Conservation (phyloP, 2,888 invertebrate species). For the Chironomus tentans region DNA sequence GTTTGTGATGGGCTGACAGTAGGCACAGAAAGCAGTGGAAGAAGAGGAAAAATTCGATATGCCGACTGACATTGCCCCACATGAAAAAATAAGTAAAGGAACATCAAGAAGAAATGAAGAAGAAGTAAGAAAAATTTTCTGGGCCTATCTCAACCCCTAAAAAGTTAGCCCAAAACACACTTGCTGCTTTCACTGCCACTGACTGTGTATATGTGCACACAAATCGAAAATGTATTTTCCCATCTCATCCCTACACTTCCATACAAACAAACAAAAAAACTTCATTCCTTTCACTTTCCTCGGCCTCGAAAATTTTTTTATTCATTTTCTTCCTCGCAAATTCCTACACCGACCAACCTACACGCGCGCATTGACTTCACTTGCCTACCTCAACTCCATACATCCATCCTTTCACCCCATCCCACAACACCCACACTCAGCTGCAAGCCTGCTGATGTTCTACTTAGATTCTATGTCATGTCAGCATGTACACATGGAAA, state of each 20-base stretch:
- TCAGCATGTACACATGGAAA: background rate
- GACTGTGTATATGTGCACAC: background rate
- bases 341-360: too few species aligned
- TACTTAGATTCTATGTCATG: background rate
- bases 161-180: constrained; percentile 9
- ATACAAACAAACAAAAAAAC: background rate
- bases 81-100: background rate
- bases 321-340: too few species aligned
- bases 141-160: constrained; percentile 24
- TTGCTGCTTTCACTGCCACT: too few species aligned
- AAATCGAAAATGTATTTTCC: constrained; percentile 16
- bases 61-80: too few species aligned
- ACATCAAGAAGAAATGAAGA: background rate
- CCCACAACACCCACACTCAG: too few species aligned
- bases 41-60: background rate
- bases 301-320: background rate
- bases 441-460: background rate
- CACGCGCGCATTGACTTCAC: too few species aligned
- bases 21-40: background rate
- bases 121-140: background rate
- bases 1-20: background rate
- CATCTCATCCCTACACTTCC: background rate
- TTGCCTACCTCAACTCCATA: too few species aligned
- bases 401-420: too few species aligned
- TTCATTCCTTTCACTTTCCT: constrained; percentile 14